Evolutionary conservation across 2,888 invertebrate species (phyloP).

Genomic region (Vannuccia rotundouncinata): DNA sequence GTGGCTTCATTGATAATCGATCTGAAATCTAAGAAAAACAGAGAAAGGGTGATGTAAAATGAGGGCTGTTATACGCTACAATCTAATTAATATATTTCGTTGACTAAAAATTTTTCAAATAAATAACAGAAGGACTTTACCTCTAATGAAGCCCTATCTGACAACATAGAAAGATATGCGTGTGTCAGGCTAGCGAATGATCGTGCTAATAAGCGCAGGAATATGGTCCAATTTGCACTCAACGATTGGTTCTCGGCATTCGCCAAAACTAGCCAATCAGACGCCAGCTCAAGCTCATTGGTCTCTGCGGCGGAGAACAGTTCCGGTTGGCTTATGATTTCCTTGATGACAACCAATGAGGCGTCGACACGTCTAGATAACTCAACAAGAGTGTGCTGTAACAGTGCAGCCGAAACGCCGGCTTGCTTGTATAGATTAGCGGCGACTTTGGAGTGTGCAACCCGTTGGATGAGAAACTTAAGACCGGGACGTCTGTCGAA

Average conservation of each 20-base stretch:
- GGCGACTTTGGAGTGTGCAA: slow-evolving; percentile 52
- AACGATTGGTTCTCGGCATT: background rate
- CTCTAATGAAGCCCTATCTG: slow-evolving; percentile 43
- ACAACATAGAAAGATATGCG: slow-evolving; percentile 49
- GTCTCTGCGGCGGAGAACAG: background rate
- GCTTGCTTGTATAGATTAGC: slow-evolving; percentile 64
- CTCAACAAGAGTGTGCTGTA: slow-evolving; percentile 73
- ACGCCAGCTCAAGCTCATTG: background rate
- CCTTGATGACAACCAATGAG: background rate
- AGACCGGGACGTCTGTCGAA: slow-evolving; percentile 83
- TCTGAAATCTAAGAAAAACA: background rate
- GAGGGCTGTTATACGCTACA: too few species aligned
- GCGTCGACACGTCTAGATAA: slow-evolving; percentile 62
- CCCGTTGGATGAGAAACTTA: slow-evolving; percentile 83
- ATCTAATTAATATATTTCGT: too few species aligned
- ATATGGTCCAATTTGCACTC: background rate
- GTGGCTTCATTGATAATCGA: background rate
- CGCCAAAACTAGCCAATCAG: background rate
- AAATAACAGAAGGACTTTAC: too few species aligned
- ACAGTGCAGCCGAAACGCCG: slow-evolving; percentile 79
- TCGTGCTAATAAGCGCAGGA: slow-evolving; percentile 1
- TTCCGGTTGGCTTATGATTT: background rate
- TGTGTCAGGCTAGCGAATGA: slow-evolving; percentile 45
- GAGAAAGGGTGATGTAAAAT: too few species aligned
- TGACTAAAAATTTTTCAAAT: too few species aligned